Base-by-base conservation (phyloP, 2,888 invertebrate genomes). In the Temnothorax ravouxi region DNA sequence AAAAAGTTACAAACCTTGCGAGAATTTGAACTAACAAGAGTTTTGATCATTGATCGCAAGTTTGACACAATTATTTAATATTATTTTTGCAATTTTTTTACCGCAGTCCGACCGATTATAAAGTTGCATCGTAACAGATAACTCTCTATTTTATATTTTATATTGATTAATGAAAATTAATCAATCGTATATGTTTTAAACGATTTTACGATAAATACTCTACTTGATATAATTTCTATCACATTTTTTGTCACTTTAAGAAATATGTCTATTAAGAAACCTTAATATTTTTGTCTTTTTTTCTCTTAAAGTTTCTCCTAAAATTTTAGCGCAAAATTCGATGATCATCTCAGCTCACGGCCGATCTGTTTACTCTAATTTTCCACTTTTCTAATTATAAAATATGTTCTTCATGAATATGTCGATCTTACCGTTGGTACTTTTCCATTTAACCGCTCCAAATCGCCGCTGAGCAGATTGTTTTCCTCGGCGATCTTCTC, bases 401-500 rank as follows among this genome's bases (percentile, higher is more conserved):
- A 8, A 72, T 6, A 29, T 21, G 8, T 69, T 50, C 18, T 41
- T 0, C 5, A 4, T 21, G 8, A 21, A 1, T 38, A 50, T 66
- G 3, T 77, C 21, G 15, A 21, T 71, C 90, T 87, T 80, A 95
- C 94, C 87, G 94, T 93, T 21, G 94, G 93, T 83, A 94, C 92
- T 83, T 93, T 92, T 69, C 94, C 94, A 34, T 94, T 94, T 47
- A 94, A 87, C 47, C 94, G 92, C 61, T 94, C 94, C 54, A 91
- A 91, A 79, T 94, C 93, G 75, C 94, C 94, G 67, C 92, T 92
- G 9, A 95, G 91, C 50, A 95, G 90, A 90, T 94, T 94, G 81
- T 94, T 94, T 84, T 95, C 95, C 79, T 94, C 95, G 34, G 92
- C 88, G 15, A 62, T 84, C 66, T 89, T 76, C 87, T 91, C 94